Evolutionary conservation across 2,113 vertebrate species (phyloP).

Genomic region (Pelobates fuscus): DNA sequence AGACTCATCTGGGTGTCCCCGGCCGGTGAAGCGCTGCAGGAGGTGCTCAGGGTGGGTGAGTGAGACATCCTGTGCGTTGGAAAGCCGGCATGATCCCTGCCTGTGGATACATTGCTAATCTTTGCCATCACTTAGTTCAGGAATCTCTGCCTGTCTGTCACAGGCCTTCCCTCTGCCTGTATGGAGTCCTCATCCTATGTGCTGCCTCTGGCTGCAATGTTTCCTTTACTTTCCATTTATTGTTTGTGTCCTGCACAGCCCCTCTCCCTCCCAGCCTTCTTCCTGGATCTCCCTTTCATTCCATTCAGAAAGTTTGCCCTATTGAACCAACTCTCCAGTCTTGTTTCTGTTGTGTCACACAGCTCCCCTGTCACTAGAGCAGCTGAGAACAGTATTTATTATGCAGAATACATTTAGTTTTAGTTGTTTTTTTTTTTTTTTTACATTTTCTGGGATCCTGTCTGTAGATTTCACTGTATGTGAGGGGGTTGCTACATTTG

Average conservation of each 20-base stretch:
- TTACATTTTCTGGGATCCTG: too few species aligned
- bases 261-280: neutral
- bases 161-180: neutral
- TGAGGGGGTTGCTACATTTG: too few species aligned
- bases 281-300: conserved; percentile 13
- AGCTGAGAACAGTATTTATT: too few species aligned
- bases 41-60: conserved; percentile 17
- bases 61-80: neutral
- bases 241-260: neutral
- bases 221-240: too few species aligned
- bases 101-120: too few species aligned
- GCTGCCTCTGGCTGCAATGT: neutral
- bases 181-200: neutral
- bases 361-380: neutral
- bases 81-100: neutral
- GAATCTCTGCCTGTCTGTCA: neutral
- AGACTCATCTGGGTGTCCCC: neutral
- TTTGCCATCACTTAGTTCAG: too few species aligned
- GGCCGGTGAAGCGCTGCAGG: neutral
- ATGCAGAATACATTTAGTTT: too few species aligned
- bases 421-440: too few species aligned
- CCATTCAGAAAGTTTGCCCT: neutral
- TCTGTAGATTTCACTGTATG: too few species aligned
- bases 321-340: neutral
- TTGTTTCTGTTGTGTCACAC: neutral